Evolutionary conservation across 2,113 vertebrate genomes (phyloP), one percentile per base, ranked within the genome.

Genomic region (Steatornis caripensis): DNA sequence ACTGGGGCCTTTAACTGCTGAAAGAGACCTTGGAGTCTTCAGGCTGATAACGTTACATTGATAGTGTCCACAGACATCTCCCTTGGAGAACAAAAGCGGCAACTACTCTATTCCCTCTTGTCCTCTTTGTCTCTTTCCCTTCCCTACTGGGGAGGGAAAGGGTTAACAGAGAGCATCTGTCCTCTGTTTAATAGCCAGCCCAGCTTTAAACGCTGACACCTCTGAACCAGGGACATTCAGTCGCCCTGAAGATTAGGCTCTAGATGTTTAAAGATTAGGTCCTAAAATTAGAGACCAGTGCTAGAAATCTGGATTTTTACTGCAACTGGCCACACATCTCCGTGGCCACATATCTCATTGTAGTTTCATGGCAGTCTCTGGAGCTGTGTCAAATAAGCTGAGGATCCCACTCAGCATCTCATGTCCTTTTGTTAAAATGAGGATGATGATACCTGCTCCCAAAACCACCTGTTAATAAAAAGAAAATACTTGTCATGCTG

Each of bases 61-160:
- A 41, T 54, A 45, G n/a, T 18, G 16, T 53, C 37, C 55, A 27
- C 41, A 72, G 84, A 48, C 0, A 0, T 45, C 30, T 51, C 26
- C 32, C 39, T 21, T 71, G 83, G 46, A 72, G 46, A 74, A 12
- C 32, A 22, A 12, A 76, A 71, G 39, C 48, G 39, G 9, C 29
- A 60, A 26, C 18, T 60, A 16, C 34, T 71, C 9, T 13, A 6
- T 69, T 93, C 10, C 15, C 43, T 86, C n/a, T n/a, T n/a, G n/a
- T n/a, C n/a, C n/a, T n/a, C n/a, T n/a, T n/a, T n/a, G n/a, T n/a
- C n/a, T n/a, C n/a, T n/a, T n/a, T n/a, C n/a, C n/a, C n/a, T n/a
- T n/a, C n/a, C n/a, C n/a, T n/a, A n/a, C n/a, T n/a, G n/a, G n/a
- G n/a, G n/a, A n/a, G n/a, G n/a, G n/a, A n/a, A n/a, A n/a, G n/a